Base-by-base conservation (phyloP, 2,888 invertebrate species). In the Eilema depressum region DNA sequence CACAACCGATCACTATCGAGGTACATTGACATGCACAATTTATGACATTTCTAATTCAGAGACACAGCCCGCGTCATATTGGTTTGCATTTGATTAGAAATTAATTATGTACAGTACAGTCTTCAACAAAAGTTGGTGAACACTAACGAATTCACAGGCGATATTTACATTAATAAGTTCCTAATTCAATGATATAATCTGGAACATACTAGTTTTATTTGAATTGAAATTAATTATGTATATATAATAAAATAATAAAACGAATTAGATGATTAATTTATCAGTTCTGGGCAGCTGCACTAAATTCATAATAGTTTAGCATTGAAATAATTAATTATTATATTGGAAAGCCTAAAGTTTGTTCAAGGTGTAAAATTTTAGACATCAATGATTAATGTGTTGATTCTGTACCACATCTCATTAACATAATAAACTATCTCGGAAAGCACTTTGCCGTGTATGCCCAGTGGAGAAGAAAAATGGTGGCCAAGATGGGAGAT, bases 1-100 rank as follows among this genome's bases (percentile, higher is more conserved):
- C 68, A 25, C 17, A 83, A 84, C 37, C 11, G 76, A 82, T 82
- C 17, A 10, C 71, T 76, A 76, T 82, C 72, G 64, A 67, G 69
- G 72, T 67, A 70, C 20, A 75, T 61, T 74, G 66, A 66, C 71
- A 73, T 67, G 63, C 69, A 68, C 53, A 75, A 66, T 26, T 33
- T 59, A 47, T 71, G 59, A 66, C 66, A 60, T 75, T 75, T 79
- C 75, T 73, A 66, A 47, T 69, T 56, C 69, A 62, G 25, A 67
- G 59, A 76, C 77, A 61, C 23, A 64, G 37, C 59, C n/a, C 7
- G 20, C 23, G 76, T 72, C 71, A 70, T 72, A 77, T 77, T 68
- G 72, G 66, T 80, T 78, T 81, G 80, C 78, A 76, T 64, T 64
- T 64, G 20, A 64, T 53, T 77, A 71, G 37, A 63, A 77, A 75